Conservation (phyloP, 2,888 invertebrate genomes). For the Mimas tiliae region DNA sequence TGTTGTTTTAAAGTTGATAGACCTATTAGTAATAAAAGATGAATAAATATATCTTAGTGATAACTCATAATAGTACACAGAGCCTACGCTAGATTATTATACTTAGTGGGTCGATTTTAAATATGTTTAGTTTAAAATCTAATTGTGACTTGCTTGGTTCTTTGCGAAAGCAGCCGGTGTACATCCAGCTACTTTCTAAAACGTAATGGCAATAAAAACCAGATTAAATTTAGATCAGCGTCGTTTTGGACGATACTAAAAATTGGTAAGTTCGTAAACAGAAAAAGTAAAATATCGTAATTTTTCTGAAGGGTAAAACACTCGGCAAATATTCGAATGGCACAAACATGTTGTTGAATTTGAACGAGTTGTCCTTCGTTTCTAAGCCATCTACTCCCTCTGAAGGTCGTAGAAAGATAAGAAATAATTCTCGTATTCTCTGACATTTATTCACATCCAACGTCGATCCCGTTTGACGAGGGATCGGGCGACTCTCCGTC, state of each 20-base stretch:
- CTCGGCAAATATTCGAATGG: neutral
- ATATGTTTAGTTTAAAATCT: too few relatives aligned
- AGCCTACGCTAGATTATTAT: too few relatives aligned
- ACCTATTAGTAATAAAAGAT: too few relatives aligned
- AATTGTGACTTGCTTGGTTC: too few relatives aligned
- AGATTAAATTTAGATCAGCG: too few relatives aligned
- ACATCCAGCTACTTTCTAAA: too few relatives aligned
- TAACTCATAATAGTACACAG: too few relatives aligned
- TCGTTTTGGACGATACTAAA: neutral
- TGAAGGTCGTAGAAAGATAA: slow-evolving; percentile 10
- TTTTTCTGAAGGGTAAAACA: neutral
- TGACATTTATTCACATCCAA: slow-evolving; percentile 20
- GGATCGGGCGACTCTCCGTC: slow-evolving; percentile 3
- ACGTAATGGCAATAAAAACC: too few relatives aligned
- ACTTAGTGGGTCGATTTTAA: too few relatives aligned
- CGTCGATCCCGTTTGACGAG: slow-evolving; percentile 18
- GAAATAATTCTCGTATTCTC: slow-evolving; percentile 6
- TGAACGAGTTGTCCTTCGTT: neutral
- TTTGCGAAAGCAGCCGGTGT: too few relatives aligned
- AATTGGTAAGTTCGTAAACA: neutral
- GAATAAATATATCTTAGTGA: too few relatives aligned
- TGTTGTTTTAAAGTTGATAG: too few relatives aligned
- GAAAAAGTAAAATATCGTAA: neutral
- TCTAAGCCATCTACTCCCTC: neutral
- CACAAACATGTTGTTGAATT: neutral